A percentile compares a stretch with the other conserved stretches of the same genome.
Evolutionary conservation across 2,888 invertebrate genomes (phyloP).

Genomic region (Suillia variegata): DNA sequence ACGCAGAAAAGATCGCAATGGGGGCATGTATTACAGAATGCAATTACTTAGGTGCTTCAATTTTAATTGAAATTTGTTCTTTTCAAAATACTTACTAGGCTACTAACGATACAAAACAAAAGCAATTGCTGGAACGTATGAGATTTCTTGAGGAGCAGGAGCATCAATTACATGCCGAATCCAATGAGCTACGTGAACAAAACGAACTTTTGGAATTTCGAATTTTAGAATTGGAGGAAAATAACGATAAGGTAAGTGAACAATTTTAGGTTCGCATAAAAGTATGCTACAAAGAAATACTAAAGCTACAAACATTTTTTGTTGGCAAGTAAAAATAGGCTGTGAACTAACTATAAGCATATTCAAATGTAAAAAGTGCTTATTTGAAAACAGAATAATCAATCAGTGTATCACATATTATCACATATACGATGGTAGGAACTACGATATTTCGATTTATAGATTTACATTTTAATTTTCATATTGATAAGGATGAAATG

Average conservation of each 20-base stretch:
- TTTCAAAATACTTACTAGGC: constrained; percentile 30
- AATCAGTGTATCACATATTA: too few relatives aligned
- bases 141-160: constrained; percentile 63
- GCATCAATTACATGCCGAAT: constrained; percentile 69
- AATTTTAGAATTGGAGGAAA: constrained; percentile 76
- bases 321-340: background rate
- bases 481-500: too few relatives aligned
- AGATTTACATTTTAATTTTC: too few relatives aligned
- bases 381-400: too few relatives aligned
- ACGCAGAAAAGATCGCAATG: constrained; percentile 62
- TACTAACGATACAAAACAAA: constrained; percentile 49
- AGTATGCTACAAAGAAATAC: constrained; percentile 24
- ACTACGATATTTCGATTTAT: too few relatives aligned
- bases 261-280: background rate
- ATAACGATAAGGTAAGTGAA: constrained; percentile 62
- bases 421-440: too few relatives aligned
- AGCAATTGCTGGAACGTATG: constrained; percentile 59
- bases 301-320: too few relatives aligned
- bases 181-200: constrained; percentile 77
- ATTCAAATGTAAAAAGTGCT: too few relatives aligned
- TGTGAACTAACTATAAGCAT: too few relatives aligned
- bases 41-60: constrained; percentile 24
- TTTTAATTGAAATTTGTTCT: background rate
- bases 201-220: constrained; percentile 82
- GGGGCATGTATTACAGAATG: too few relatives aligned